These are phyloP conservation scores for Apus apus DNA, from an alignment of 2,113 vertebrate genomes.

Conservation along the genomic window DNA sequence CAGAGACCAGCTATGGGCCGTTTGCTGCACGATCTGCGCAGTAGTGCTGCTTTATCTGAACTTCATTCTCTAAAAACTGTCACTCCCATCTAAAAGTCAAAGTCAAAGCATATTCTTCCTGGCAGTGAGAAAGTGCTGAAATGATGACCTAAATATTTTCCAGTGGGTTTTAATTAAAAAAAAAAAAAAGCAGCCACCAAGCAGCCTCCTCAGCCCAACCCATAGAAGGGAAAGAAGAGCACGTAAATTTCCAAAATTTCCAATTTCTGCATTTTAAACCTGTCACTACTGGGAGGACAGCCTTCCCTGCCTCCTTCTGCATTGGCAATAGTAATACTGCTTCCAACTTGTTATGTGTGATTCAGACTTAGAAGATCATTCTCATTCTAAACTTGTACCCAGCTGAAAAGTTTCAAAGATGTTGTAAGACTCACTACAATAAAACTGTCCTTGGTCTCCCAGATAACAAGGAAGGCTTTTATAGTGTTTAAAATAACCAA, in stretches of 20 bases:
- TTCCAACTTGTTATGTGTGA: background rate
- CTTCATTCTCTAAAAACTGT: no score
- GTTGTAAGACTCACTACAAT: background rate
- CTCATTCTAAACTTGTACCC: background rate
- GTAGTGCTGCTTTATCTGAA: background rate
- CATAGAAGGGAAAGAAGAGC: background rate
- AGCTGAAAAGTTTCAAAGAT: slow-evolving; percentile 2
- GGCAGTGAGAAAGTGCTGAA: background rate
- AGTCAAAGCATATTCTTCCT: background rate
- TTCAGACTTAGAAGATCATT: background rate
- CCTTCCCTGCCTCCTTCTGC: background rate
- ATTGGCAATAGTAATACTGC: background rate
- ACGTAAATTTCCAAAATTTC: background rate
- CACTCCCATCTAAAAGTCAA: background rate
- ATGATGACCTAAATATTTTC: background rate
- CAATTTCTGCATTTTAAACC: background rate
- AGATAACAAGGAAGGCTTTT: slow-evolving; percentile 14
- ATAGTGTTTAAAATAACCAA: background rate
- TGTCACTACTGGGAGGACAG: background rate
- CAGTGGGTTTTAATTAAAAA: background rate
- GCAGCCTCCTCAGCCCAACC: background rate
- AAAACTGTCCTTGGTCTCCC: background rate
- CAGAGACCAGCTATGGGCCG: background rate
- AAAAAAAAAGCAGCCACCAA: background rate
- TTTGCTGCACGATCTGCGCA: background rate